Evolutionary conservation across 2,113 vertebrate genomes (phyloP), one percentile per base, ranked within the genome.

Genomic region (Cyanistes caeruleus): DNA sequence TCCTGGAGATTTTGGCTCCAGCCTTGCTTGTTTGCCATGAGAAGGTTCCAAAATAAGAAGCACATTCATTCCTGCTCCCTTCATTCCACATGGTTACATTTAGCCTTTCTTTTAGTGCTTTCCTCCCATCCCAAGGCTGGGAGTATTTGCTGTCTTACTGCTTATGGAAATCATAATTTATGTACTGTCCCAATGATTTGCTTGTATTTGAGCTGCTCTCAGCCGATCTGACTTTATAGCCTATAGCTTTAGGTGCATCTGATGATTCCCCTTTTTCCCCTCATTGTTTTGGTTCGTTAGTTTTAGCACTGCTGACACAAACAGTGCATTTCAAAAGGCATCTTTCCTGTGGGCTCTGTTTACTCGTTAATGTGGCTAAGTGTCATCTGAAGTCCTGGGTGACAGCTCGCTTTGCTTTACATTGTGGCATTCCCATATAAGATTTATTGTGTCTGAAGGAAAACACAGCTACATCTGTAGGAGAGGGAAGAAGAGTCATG

Each of bases 391-490:
- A 97, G 94, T 87, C 83, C 90, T 70, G 89, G 88, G 74, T 73
- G 89, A 96, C 93, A 87, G 93, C 90, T 96, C 10, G 12, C 84
- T 68, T 70, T 79, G 84, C 90, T 94, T 77, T 84, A 31, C 43
- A 79, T 53, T 41, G 82, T 82, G 84, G 59, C 84, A 67, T 92
- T 94, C 88, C 89, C 83, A 24, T 35, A 14, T 12, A 35, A 76
- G 88, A 96, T 96, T 96, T 96, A 95, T 94, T 84, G 33, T 67
- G 59, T 95, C 80, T 97, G 91, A 97, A 96, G 83, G 94, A 84
- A 80, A 93, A 72, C 49, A 65, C 58, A 46, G 94, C 72, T 74
- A 68, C 89, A 70, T 91, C 92, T 94, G 95, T 67, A 90, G 69
- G 86, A 91, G 94, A 93, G 55, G 18, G 46, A 80, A 91, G 95